Conservation (phyloP, 35 echinoderm and acorn worm species). For the Eucidaris tribuloides region DNA sequence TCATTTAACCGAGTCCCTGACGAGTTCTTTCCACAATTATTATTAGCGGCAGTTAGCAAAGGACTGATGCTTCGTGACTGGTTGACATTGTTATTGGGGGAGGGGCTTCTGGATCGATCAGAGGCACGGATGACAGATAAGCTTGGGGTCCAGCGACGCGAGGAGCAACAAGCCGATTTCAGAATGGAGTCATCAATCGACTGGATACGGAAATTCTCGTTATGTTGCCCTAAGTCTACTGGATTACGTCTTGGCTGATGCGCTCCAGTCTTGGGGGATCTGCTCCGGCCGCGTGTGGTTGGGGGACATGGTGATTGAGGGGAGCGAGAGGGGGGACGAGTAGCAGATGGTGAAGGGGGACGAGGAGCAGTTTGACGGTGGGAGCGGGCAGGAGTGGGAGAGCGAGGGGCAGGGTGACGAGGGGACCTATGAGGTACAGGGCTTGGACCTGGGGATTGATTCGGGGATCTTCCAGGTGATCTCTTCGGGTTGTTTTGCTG, state of each 20-base stretch:
- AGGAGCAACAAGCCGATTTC: neutral
- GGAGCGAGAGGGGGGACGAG: neutral
- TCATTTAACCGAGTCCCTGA: too few relatives aligned
- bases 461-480: too few relatives aligned
- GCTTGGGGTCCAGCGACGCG: neutral
- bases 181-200: conserved; percentile 3
- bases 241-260: neutral
- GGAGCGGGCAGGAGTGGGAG: too few relatives aligned
- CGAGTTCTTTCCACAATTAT: too few relatives aligned
- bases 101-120: neutral
- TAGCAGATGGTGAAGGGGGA: neutral
- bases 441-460: too few relatives aligned
- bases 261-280: neutral
- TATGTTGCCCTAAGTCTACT: neutral
- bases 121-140: neutral
- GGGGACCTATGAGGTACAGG: too few relatives aligned
- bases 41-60: too few relatives aligned
- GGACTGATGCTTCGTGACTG: neutral
- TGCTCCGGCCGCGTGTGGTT: neutral
- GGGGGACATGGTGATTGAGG: neutral
- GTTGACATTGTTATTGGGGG: conserved; percentile 13
- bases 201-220: conserved; percentile 16
- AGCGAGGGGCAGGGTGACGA: too few relatives aligned
- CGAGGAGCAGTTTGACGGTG: too few relatives aligned
- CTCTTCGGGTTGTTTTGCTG: too few relatives aligned